Evolutionary conservation across 2,113 vertebrate species (phyloP).

Genomic region (Nannobrachium achirus): DNA sequence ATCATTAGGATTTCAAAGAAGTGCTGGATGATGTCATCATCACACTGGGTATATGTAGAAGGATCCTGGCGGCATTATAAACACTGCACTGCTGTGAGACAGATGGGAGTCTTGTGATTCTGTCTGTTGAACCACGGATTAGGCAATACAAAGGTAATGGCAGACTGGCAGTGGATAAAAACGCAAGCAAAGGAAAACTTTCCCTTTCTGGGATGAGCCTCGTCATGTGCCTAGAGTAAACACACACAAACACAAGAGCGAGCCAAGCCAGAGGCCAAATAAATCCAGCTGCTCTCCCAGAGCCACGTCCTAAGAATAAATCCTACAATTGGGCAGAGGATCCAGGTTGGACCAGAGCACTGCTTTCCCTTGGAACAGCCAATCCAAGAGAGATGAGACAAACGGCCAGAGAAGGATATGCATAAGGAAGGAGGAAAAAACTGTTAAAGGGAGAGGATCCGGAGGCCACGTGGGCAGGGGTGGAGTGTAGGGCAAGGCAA

Average conservation of each 20-base stretch:
- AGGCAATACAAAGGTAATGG: not conserved
- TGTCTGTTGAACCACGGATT: conserved; percentile 7
- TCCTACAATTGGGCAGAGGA: not conserved
- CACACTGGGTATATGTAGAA: not conserved
- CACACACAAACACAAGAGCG: not conserved
- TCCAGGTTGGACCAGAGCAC: not conserved
- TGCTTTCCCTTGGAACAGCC: not conserved
- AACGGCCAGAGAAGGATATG: too few relatives aligned
- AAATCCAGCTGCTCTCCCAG: not conserved
- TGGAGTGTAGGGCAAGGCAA: conserved; percentile 49
- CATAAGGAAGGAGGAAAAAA: not conserved
- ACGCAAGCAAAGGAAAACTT: not conserved
- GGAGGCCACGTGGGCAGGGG: conserved; percentile 55
- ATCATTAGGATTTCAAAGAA: not conserved
- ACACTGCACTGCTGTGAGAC: not conserved
- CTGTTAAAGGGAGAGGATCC: conserved; percentile 18
- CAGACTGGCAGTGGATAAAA: not conserved
- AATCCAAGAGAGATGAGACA: too few relatives aligned
- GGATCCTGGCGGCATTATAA: not conserved
- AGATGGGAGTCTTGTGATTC: conserved; percentile 48
- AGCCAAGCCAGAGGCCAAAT: not conserved
- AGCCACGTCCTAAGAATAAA: conserved; percentile 10
- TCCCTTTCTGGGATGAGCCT: not conserved
- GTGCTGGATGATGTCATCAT: not conserved
- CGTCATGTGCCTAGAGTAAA: not conserved